Percentiles rank a stretch among this genome's conserved stretches.
These are phyloP conservation scores for Rhopilema esculentum DNA, from an alignment of 30 jellyfish, hydroid and myxozoan species.

Conservation along the genomic window DNA sequence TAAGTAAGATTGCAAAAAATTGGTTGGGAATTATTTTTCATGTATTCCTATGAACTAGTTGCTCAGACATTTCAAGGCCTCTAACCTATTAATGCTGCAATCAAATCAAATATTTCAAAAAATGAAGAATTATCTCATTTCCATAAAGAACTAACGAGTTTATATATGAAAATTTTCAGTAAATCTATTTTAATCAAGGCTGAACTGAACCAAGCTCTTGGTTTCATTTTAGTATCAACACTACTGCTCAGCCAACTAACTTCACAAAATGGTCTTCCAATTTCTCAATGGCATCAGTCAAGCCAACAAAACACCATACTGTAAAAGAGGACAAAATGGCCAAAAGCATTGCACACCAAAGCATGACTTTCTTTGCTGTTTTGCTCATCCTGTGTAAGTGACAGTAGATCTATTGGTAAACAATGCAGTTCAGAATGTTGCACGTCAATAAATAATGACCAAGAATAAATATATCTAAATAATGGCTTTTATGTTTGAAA, in stretches of 20 bases:
- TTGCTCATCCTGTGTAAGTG: slow-evolving; percentile 82
- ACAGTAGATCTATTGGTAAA: not conserved
- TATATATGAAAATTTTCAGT: not conserved
- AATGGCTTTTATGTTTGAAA: too few relatives aligned
- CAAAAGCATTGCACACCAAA: slow-evolving; percentile 66
- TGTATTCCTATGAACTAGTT: too few relatives aligned
- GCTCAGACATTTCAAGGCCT: too few relatives aligned
- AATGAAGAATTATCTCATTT: too few relatives aligned
- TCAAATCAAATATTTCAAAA: too few relatives aligned
- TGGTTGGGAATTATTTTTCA: too few relatives aligned
- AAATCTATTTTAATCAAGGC: too few relatives aligned
- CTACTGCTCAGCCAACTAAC: slow-evolving; percentile 3
- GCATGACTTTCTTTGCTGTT: slow-evolving; percentile 90
- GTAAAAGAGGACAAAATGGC: slow-evolving; percentile 80
- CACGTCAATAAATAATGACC: not conserved
- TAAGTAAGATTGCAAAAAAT: too few relatives aligned
- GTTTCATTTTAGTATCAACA: slow-evolving; percentile 19
- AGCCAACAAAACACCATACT: slow-evolving; percentile 65
- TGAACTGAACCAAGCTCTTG: not conserved
- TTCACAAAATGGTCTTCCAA: not conserved
- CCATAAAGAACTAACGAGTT: too few relatives aligned
- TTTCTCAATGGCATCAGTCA: slow-evolving; percentile 17
- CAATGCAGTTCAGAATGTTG: not conserved
- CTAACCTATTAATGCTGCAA: too few relatives aligned
- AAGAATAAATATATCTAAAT: too few relatives aligned